Conservation (phyloP, 2,797 vertebrate genomes). For the Spinus olivaceus region DNA sequence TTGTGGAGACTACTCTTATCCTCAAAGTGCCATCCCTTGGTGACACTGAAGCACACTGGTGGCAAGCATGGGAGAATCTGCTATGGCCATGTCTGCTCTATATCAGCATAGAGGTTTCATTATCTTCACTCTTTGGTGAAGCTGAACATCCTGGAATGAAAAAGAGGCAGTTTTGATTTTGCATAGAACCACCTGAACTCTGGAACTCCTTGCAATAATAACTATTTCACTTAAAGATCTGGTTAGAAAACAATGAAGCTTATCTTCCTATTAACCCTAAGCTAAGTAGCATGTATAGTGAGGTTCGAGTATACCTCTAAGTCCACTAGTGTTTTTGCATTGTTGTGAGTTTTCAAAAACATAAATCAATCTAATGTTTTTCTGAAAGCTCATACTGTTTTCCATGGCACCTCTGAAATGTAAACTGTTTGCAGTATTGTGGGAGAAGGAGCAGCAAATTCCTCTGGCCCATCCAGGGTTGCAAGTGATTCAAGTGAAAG, state of each 20-base stretch:
- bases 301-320: neutral
- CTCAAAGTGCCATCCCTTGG: neutral
- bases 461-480: neutral
- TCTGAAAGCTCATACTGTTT: neutral
- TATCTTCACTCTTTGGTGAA: neutral
- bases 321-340: neutral
- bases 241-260: neutral
- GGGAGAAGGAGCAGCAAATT: neutral
- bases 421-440: neutral
- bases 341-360: neutral
- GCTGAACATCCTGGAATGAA: neutral
- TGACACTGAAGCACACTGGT: neutral
- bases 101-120: neutral
- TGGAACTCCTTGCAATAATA: neutral
- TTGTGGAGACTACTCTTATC: neutral
- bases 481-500: constrained; percentile 12
- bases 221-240: neutral
- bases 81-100: neutral
- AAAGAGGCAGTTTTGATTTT: neutral
- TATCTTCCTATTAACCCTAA: neutral
- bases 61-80: neutral
- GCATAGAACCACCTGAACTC: neutral
- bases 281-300: neutral
- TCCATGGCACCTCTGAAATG: neutral
- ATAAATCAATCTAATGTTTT: neutral